phyloP scores from a whole-genome alignment of 1,140 invertebrate genomes.

The Brachionus calyciflorus region DNA sequence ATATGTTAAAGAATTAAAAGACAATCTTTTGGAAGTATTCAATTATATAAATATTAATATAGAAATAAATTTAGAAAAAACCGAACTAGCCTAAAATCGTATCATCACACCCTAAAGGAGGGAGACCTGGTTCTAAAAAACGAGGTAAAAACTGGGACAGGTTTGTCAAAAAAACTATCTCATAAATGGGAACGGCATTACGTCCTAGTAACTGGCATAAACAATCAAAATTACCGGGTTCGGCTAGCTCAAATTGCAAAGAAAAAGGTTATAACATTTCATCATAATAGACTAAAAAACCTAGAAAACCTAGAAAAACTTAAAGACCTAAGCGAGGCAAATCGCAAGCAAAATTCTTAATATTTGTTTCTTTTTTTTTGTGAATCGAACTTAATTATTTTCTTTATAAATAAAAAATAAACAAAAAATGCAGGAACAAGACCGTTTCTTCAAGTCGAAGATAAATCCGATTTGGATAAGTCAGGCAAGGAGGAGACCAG shows the following conservation, averaged over 20 bases:
- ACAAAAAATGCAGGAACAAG: too few relatives aligned
- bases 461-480: too few relatives aligned
- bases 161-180: background rate
- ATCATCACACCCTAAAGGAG: conserved; percentile 1
- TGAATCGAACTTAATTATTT: too few relatives aligned
- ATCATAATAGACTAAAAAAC: conserved; percentile 2
- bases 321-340: too few relatives aligned
- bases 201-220: background rate
- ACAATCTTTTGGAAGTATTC: background rate
- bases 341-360: too few relatives aligned
- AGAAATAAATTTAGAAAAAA: background rate
- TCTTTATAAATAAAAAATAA: too few relatives aligned
- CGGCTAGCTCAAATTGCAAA: background rate
- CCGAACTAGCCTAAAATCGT: background rate
- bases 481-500: too few relatives aligned
- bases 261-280: background rate
- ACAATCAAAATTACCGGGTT: background rate
- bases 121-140: background rate
- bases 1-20: background rate
- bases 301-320: background rate
- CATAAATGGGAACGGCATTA: background rate
- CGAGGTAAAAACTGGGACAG: background rate
- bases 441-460: too few relatives aligned
- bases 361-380: too few relatives aligned
- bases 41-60: background rate